These are phyloP conservation scores for Zaprionus obscuricornis DNA, from an alignment of 2,888 invertebrate species.

Conservation along the genomic window DNA sequence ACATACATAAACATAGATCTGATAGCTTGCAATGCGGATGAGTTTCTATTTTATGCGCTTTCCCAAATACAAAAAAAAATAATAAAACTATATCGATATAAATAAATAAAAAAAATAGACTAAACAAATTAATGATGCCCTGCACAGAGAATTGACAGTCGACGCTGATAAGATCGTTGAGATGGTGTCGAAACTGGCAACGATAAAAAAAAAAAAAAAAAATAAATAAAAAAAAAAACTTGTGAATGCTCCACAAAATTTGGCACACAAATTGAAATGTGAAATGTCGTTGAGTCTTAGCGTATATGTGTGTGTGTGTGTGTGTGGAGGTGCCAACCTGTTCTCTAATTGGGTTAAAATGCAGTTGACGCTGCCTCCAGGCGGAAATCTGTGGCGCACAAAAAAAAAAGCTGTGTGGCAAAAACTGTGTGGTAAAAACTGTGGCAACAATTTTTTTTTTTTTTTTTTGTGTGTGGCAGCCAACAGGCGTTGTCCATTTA, in stretches of 20 bases:
- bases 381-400: slow-evolving; percentile 68
- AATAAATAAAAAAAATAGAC: slow-evolving; percentile 9
- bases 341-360: slow-evolving; percentile 79
- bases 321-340: slow-evolving; percentile 69
- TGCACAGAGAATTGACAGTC: slow-evolving; percentile 56
- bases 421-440: too few relatives aligned
- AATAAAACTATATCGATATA: too few relatives aligned
- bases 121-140: slow-evolving; percentile 52
- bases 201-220: slow-evolving; percentile 32
- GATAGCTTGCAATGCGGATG: slow-evolving; percentile 47
- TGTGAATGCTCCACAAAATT: slow-evolving; percentile 60
- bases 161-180: slow-evolving; percentile 48
- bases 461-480: too few relatives aligned
- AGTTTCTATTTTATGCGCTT: slow-evolving; percentile 61
- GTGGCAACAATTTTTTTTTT: too few relatives aligned
- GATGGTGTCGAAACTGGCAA: slow-evolving; percentile 52
- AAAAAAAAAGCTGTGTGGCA: background rate
- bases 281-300: slow-evolving; percentile 41
- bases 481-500: slow-evolving; percentile 70
- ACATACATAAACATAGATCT: slow-evolving; percentile 7
- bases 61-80: slow-evolving; percentile 29
- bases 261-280: slow-evolving; percentile 63
- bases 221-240: slow-evolving; percentile 5
- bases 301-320: slow-evolving; percentile 27
- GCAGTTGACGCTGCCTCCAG: slow-evolving; percentile 66